Evolutionary conservation across 2,797 vertebrate genomes (phyloP).

Genomic region (Falco concolor): DNA sequence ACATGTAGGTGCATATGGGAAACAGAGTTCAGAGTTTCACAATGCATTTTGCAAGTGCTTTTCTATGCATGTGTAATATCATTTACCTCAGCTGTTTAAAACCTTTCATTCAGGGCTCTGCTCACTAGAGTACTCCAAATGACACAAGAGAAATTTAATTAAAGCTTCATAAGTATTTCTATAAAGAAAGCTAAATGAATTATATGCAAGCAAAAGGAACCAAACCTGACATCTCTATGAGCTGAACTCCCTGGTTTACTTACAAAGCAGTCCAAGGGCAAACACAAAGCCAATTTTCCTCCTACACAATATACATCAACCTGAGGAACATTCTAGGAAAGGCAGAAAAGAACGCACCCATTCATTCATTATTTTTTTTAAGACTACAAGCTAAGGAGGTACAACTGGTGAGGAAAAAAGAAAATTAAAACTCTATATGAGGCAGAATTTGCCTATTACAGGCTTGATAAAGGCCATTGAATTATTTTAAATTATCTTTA

Average conservation of each 20-base stretch:
- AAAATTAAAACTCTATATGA: neutral
- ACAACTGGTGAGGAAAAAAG: neutral
- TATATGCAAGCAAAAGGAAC: neutral
- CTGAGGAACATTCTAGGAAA: conserved; percentile 3
- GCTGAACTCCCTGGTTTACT: neutral
- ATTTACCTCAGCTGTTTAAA: neutral
- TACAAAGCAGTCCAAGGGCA: neutral
- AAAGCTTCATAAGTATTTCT: neutral
- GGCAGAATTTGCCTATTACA: neutral
- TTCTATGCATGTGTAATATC: neutral
- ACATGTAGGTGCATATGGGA: neutral
- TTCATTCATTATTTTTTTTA: neutral
- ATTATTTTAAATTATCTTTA: neutral
- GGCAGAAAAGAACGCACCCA: neutral
- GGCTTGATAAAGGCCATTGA: neutral
- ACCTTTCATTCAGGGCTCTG: neutral
- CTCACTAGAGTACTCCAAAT: neutral
- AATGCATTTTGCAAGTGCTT: neutral
- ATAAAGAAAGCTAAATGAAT: neutral
- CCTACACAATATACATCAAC: neutral
- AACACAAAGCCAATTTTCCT: conserved; percentile 8
- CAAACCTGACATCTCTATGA: neutral
- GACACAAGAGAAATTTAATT: neutral
- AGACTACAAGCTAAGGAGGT: neutral
- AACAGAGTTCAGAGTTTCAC: neutral